Conservation (phyloP, 2,888 invertebrate genomes). For the Chouioia cunea region DNA sequence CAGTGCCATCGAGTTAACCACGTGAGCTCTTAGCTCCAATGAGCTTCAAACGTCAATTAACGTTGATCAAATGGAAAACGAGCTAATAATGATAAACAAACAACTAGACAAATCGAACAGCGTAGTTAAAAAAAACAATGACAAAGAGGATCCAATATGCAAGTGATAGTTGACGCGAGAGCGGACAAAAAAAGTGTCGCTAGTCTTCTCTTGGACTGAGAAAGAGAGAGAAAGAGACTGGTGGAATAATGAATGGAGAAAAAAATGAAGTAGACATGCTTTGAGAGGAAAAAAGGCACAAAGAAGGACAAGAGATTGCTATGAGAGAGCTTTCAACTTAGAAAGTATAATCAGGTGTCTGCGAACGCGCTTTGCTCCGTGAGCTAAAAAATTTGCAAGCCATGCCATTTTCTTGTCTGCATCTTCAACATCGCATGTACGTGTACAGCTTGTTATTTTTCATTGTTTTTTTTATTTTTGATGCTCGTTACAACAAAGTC, state of each 20-base stretch:
- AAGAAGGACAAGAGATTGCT: constrained; percentile 17
- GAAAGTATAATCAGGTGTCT: constrained; percentile 39
- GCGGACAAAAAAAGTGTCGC: not conserved
- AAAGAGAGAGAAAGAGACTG: not conserved
- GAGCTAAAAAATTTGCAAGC: not conserved
- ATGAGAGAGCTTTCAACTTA: constrained; percentile 28
- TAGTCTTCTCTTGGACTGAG: too few relatives aligned
- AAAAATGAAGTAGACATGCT: not conserved
- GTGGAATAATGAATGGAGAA: constrained; percentile 36
- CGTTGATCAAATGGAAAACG: too few relatives aligned
- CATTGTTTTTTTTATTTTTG: too few relatives aligned
- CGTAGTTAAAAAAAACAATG: too few relatives aligned
- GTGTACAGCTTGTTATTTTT: too few relatives aligned
- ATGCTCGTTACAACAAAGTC: too few relatives aligned
- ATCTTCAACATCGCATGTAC: not conserved
- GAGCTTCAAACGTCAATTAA: too few relatives aligned
- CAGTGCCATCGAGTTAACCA: too few relatives aligned
- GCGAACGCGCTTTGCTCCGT: not conserved
- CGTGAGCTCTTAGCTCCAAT: too few relatives aligned
- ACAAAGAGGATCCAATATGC: too few relatives aligned
- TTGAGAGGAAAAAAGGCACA: not conserved
- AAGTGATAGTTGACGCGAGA: not conserved
- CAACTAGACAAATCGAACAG: too few relatives aligned
- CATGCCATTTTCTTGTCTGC: not conserved
- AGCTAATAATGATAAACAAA: too few relatives aligned